Base-by-base conservation (phyloP, 2,797 vertebrate genomes). In the Toxotes lorentzi region DNA sequence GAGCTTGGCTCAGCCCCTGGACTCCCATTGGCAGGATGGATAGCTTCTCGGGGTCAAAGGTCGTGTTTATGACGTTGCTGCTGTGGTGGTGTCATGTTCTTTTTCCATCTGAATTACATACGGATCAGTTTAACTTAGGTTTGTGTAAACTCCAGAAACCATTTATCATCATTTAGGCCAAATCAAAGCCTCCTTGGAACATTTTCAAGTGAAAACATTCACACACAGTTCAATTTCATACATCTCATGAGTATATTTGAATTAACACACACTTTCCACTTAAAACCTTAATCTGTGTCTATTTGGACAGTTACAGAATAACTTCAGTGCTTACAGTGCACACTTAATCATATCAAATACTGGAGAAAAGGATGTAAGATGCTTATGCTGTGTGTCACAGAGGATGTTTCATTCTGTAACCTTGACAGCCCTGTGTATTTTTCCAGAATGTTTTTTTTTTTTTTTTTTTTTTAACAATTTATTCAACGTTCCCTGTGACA, bases 21-120 rank as follows among this genome's bases (percentile, higher is more conserved):
- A 74, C 83, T 86, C 78, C 62, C 62, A 59, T 73, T 76, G 72
- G 87, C 79, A 83, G 70, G 83, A 91, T 83, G 54, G 72, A 89
- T 87, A 40, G 62, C 78, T 70, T 27, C 61, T 48, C 8, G 0
- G 78, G 79, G 87, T 91, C 88, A 85, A 73, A 67, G 90, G 86
- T 89, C 91, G 72, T 0, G 10, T 65, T 70, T 60, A 5, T 92
- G 89, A 90, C 79, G 83, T 86, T 1, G 68, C 59, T 61, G 73
- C 56, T 5, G 14, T 7, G 41, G 59, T 9, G 4, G 14, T 72
- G 56, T 86, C 60, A 50, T 82, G 83, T 78, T 86, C 47, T 78
- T 90, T 89, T 87, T 88, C 47, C 78, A 62, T 84, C 70, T 45
- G n/a, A 76, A 51, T 67, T 38, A 65, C 14, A 19, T 50, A 43